Conservation (phyloP, 1,140 invertebrate species). For the Tetramorium alpestre region DNA sequence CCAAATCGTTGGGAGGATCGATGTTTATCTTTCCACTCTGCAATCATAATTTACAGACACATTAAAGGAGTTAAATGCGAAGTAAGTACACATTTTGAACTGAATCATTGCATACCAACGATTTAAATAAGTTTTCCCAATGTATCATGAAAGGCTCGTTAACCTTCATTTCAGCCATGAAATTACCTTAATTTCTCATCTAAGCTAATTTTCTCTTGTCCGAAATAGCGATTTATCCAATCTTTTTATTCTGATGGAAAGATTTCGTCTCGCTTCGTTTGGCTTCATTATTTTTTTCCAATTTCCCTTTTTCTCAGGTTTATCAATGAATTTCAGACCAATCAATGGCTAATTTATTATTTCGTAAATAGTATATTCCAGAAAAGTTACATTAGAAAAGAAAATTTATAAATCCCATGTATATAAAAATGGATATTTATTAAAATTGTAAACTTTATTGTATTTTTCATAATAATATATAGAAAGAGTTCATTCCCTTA, state of each 20-base stretch:
- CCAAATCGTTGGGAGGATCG: background rate
- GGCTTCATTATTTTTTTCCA: background rate
- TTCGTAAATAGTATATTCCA: background rate
- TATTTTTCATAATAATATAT: background rate
- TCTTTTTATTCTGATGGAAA: background rate
- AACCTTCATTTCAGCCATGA: background rate
- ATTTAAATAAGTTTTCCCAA: background rate
- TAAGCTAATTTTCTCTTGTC: background rate
- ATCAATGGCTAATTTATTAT: background rate
- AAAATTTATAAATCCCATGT: slow-evolving; percentile 1
- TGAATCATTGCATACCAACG: background rate
- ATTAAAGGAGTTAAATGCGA: background rate
- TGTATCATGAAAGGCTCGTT: background rate
- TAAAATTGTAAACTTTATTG: background rate
- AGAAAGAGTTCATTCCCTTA: background rate
- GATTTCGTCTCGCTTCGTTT: background rate
- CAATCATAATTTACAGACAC: background rate
- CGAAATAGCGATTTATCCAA: background rate
- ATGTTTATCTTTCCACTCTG: background rate
- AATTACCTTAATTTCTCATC: slow-evolving; percentile 5
- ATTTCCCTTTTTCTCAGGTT: background rate
- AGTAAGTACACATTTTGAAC: background rate
- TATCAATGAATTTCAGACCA: background rate
- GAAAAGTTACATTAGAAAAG: background rate
- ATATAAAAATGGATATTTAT: background rate